Conservation (phyloP, 2,888 invertebrate genomes). For the Autographa gamma region DNA sequence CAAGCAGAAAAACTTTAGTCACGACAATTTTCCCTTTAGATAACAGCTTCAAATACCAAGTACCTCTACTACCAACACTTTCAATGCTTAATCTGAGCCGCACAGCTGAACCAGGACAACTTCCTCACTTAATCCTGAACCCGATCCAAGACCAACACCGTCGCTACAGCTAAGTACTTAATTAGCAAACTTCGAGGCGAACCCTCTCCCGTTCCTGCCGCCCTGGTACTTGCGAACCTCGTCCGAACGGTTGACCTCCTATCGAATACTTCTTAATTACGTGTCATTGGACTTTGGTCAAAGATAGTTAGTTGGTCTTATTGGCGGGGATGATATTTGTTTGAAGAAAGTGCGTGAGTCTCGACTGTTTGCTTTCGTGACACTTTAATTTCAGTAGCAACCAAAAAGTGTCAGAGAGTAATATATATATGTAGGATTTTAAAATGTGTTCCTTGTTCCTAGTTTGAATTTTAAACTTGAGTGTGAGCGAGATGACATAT, state of each 20-base stretch:
- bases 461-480: no score
- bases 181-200: constrained; percentile 42
- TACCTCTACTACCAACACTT: constrained; percentile 1
- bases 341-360: not conserved
- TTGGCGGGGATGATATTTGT: constrained; percentile 8
- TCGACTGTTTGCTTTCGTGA: no score
- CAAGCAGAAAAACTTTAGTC: no score
- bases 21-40: no score
- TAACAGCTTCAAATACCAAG: not conserved
- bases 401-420: no score
- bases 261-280: constrained; percentile 34
- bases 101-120: constrained; percentile 6
- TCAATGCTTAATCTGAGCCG: constrained; percentile 15
- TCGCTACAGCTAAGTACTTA: constrained; percentile 30
- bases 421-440: no score
- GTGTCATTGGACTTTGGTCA: constrained; percentile 21
- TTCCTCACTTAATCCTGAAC: constrained; percentile 24
- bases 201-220: constrained; percentile 10
- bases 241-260: constrained; percentile 24
- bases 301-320: not conserved
- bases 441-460: no score
- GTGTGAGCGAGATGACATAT: no score
- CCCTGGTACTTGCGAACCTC: constrained; percentile 26
- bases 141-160: constrained; percentile 23
- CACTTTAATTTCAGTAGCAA: no score